Evolutionary conservation across 2,888 invertebrate genomes (phyloP).

Genomic region (Parasteatoda lunata): DNA sequence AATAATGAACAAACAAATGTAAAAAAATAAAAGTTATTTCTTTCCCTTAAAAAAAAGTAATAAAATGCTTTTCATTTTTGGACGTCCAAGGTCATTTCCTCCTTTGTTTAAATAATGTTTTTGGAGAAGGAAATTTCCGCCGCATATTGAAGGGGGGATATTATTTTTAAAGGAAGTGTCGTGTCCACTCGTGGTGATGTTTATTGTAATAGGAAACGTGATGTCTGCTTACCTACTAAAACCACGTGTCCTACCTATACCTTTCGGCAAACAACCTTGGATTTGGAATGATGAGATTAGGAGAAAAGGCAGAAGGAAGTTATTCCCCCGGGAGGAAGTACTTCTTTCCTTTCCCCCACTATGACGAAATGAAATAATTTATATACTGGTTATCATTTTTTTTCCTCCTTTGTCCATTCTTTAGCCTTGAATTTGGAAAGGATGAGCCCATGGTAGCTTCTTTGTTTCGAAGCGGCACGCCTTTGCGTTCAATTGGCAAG

Average conservation of each 20-base stretch:
- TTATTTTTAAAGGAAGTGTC: slow-evolving; percentile 5
- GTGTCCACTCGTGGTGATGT: neutral
- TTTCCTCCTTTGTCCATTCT: slow-evolving; percentile 6
- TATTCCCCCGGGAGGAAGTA: slow-evolving; percentile 36
- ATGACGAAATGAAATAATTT: slow-evolving; percentile 54
- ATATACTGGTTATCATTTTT: slow-evolving; percentile 16
- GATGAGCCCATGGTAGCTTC: too few relatives aligned
- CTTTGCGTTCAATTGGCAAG: too few relatives aligned
- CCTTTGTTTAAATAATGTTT: neutral
- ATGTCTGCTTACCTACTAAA: slow-evolving; percentile 19
- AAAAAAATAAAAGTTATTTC: too few relatives aligned
- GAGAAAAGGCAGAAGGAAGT: slow-evolving; percentile 11
- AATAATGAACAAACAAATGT: too few relatives aligned
- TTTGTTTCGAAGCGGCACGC: too few relatives aligned
- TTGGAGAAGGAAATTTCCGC: slow-evolving; percentile 59
- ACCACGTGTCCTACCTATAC: slow-evolving; percentile 52
- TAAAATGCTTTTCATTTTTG: too few relatives aligned
- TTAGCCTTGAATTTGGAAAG: slow-evolving; percentile 41
- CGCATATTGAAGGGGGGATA: slow-evolving; percentile 18
- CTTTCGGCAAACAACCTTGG: slow-evolving; percentile 59
- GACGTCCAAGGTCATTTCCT: slow-evolving; percentile 62
- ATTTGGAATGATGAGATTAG: slow-evolving; percentile 29
- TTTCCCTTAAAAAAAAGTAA: too few relatives aligned
- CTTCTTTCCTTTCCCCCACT: slow-evolving; percentile 12
- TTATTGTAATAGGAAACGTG: slow-evolving; percentile 10